Evolutionary conservation across 2,797 vertebrate genomes (phyloP).

Genomic region (Microtus californicus): DNA sequence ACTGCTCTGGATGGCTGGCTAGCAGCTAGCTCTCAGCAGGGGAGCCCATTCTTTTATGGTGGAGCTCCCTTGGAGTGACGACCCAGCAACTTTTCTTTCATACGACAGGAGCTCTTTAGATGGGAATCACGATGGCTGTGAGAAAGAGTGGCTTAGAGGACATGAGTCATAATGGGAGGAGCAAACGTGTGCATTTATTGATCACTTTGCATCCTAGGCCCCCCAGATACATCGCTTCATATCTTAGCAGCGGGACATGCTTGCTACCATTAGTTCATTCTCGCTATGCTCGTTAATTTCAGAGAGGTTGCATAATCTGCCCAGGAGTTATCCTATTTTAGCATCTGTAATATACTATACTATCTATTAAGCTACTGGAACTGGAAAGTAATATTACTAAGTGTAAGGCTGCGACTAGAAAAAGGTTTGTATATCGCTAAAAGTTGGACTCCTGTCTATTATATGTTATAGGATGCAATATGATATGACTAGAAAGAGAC

Average conservation of each 20-base stretch:
- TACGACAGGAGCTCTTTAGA: neutral
- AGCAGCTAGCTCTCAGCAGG: neutral
- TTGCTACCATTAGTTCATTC: neutral
- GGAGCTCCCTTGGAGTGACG: neutral
- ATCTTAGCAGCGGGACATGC: neutral
- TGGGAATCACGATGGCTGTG: slow-evolving; percentile 26
- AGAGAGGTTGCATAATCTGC: neutral
- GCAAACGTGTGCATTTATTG: neutral
- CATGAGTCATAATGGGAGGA: neutral
- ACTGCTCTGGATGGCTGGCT: neutral
- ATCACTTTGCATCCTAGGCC: neutral
- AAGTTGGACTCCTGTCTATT: neutral
- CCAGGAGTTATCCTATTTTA: neutral
- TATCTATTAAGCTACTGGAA: neutral
- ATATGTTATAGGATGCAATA: neutral
- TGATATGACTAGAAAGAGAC: neutral
- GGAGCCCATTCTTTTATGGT: neutral
- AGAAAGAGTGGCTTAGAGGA: slow-evolving; percentile 25
- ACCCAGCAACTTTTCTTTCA: neutral
- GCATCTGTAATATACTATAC: neutral
- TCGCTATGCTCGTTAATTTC: neutral
- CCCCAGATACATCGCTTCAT: neutral
- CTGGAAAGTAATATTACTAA: neutral
- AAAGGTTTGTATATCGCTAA: neutral
- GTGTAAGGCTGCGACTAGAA: neutral